Evolutionary conservation across 2,888 invertebrate species (phyloP).

Genomic region (Atethmia centrago): DNA sequence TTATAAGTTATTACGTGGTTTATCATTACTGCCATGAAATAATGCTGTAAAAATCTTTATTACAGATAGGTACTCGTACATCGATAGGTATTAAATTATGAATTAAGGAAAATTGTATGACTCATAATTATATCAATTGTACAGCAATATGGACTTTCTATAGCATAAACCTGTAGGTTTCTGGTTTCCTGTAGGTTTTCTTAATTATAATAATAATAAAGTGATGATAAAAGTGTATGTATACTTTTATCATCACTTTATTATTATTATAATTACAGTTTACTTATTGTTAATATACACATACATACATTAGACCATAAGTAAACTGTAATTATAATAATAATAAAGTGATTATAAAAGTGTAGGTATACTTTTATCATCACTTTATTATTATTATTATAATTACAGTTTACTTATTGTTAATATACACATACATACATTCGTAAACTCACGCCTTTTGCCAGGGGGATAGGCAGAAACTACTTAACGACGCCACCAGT

Average conservation of each 20-base stretch:
- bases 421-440: neutral
- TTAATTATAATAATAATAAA: too few species aligned
- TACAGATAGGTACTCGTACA: neutral
- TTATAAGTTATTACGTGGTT: slow-evolving; percentile 30
- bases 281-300: neutral
- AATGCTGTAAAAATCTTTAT: slow-evolving; percentile 29
- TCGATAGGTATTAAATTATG: slow-evolving; percentile 12
- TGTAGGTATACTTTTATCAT: neutral
- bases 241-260: neutral
- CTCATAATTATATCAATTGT: neutral
- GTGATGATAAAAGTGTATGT: too few species aligned
- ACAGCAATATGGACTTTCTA: neutral
- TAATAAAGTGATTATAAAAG: too few species aligned
- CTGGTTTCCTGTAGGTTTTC: too few species aligned
- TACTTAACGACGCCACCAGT: neutral
- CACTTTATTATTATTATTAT: neutral
- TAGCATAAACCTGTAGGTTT: too few species aligned
- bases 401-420: neutral
- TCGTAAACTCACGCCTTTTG: neutral
- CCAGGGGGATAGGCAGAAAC: neutral
- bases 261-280: neutral
- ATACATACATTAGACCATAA: too few species aligned
- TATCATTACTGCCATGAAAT: slow-evolving; percentile 38
- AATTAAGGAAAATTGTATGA: neutral
- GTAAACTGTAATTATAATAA: too few species aligned